Base-by-base conservation (phyloP, 2,888 invertebrate species). In the Unio pictorum region DNA sequence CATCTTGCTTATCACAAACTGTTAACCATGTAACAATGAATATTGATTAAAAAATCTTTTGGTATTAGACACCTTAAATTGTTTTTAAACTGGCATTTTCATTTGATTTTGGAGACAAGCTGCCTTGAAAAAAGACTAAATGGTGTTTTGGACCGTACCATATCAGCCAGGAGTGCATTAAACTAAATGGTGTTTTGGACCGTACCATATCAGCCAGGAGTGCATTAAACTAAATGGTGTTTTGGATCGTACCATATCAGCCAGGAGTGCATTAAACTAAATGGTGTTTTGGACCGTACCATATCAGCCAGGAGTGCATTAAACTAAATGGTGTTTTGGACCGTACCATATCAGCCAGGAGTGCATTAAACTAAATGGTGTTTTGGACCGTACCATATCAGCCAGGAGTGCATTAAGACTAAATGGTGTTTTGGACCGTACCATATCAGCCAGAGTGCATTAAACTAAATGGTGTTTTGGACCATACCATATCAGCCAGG, bases 331-430 rank as follows among this genome's bases (percentile, higher is more conserved):
- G 45, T 45, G 11, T 45, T 45, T 11, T 45, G 11, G 11, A 45
- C 45, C 4, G 3, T 81, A 93, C 98, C 90, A 98, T 91, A 91
- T 99, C 99, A 2, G 96, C 95, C 15, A 99, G 92, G 65, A 99
- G 91, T 11, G 98, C 98, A 91, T 95, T 96, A 91, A 99, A 99
- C 89, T 97, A 23, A 23, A 23, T 23, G 23, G 45, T 45, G 11
- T 45, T 45, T 11, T 45, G 11, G 11, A 45, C 45, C 4, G 15
- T 81, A 93, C 98, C 90, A 98, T 91, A 91, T 99, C 99, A 2
- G 96, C 95, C 15, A 99, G 92, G 65, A 99, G 91, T 11, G 98
- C 98, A 91, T 95, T 96, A 91, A 99, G n/a, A 99, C 89, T 97
- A 23, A 23, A 23, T 23, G 23, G 45, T 45, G 11, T 45, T 45